Conservation (phyloP, 2,888 invertebrate species). For the Rhingia campestris region DNA sequence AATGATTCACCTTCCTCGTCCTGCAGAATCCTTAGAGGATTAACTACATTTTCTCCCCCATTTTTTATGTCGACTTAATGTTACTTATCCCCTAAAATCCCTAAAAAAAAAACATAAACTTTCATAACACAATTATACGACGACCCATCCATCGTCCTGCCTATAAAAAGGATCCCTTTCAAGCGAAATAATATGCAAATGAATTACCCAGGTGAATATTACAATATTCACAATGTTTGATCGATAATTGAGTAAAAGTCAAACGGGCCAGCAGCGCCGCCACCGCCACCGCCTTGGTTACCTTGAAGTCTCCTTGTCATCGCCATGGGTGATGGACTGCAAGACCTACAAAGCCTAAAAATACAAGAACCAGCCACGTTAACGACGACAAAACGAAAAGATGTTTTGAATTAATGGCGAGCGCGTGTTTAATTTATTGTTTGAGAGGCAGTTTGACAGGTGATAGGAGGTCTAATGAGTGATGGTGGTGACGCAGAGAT, state of each 20-base stretch:
- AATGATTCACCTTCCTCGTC: slow-evolving; percentile 36
- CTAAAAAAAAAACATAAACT: slow-evolving; percentile 24
- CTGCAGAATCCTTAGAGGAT: slow-evolving; percentile 43
- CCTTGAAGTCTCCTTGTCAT: slow-evolving; percentile 42
- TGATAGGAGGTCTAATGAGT: slow-evolving; percentile 13
- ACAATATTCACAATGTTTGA: slow-evolving; percentile 64
- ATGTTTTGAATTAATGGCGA: slow-evolving; percentile 68
- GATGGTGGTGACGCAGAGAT: background rate
- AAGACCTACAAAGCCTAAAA: slow-evolving; percentile 32
- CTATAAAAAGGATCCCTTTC: slow-evolving; percentile 49
- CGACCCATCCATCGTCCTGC: background rate
- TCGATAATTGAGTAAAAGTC: slow-evolving; percentile 67
- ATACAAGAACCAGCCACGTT: background rate
- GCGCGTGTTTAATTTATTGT: slow-evolving; percentile 72
- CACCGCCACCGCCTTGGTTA: slow-evolving; percentile 24
- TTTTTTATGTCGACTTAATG: background rate
- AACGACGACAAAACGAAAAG: slow-evolving; percentile 49
- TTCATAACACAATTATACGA: slow-evolving; percentile 55
- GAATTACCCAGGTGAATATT: slow-evolving; percentile 60
- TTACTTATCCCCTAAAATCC: slow-evolving; percentile 29
- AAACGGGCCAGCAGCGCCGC: slow-evolving; percentile 16
- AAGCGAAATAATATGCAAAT: slow-evolving; percentile 68
- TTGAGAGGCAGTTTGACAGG: slow-evolving; percentile 66
- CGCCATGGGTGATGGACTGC: slow-evolving; percentile 29
- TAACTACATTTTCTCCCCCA: slow-evolving; percentile 21